Evolutionary conservation across 2,113 vertebrate species (phyloP).

Genomic region (Scytalopus superciliaris): DNA sequence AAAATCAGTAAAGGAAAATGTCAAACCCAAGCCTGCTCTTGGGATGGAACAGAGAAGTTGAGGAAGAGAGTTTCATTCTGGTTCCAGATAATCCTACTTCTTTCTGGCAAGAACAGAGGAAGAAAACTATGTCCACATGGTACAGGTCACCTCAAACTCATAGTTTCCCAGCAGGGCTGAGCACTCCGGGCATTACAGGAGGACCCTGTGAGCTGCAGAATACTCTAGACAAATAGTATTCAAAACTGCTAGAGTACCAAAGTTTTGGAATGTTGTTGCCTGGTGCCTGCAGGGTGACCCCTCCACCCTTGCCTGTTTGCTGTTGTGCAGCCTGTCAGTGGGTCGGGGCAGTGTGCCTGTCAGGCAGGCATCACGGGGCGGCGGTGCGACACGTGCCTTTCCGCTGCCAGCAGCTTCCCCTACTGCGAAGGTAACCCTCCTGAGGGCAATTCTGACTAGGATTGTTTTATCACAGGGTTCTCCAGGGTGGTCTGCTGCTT

Average conservation of each 20-base stretch:
- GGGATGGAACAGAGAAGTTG: not conserved
- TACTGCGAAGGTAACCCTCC: slow-evolving; percentile 77
- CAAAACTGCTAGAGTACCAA: not conserved
- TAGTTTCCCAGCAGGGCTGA: not conserved
- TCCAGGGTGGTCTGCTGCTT: not conserved
- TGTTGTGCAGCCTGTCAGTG: slow-evolving; percentile 78
- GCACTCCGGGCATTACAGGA: not conserved
- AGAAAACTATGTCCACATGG: not conserved
- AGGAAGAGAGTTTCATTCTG: not conserved
- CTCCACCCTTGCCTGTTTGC: not conserved
- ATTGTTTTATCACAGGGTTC: not conserved
- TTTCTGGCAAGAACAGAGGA: not conserved
- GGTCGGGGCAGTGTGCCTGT: slow-evolving; percentile 83
- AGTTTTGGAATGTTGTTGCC: not conserved
- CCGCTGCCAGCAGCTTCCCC: slow-evolving; percentile 76
- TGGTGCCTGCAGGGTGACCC: not conserved
- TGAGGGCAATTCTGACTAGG: not conserved
- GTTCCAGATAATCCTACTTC: not conserved
- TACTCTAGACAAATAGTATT: not conserved
- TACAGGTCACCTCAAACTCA: not conserved
- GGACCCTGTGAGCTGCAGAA: not conserved
- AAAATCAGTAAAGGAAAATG: not conserved
- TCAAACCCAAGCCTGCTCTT: not conserved
- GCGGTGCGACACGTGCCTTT: slow-evolving; percentile 81
- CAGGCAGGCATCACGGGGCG: slow-evolving; percentile 74